A percentile compares a stretch with the other conserved stretches of the same genome.
These are phyloP conservation scores for Antheraea yamamai DNA, from an alignment of 2,888 invertebrate species.

Conservation along the genomic window DNA sequence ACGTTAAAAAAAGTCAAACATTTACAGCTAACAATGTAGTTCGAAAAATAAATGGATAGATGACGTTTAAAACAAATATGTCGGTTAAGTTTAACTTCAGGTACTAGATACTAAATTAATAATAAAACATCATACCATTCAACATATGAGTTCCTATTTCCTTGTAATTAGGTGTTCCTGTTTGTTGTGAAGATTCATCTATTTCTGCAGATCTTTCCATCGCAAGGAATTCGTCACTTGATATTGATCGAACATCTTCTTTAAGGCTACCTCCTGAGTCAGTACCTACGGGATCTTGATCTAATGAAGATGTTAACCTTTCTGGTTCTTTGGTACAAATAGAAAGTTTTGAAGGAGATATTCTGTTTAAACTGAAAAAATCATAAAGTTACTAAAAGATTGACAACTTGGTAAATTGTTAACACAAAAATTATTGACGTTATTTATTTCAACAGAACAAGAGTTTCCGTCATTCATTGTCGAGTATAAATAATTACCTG, in stretches of 20 bases:
- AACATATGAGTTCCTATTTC: constrained; percentile 48
- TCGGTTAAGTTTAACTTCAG: neutral
- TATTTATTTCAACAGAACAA: neutral
- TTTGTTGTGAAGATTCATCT: constrained; percentile 52
- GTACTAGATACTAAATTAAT: neutral
- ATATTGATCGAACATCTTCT: constrained; percentile 64
- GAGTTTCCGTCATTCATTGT: neutral
- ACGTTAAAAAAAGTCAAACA: too few relatives aligned
- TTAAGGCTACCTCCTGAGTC: constrained; percentile 67
- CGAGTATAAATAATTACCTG: constrained; percentile 58
- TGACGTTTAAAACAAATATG: neutral
- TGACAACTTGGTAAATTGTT: neutral
- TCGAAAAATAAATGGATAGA: too few relatives aligned
- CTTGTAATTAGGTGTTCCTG: constrained; percentile 49
- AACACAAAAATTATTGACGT: neutral
- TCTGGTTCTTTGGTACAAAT: constrained; percentile 68
- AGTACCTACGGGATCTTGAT: constrained; percentile 61
- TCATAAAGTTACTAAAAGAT: neutral
- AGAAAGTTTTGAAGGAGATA: constrained; percentile 76
- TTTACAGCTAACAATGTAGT: too few relatives aligned
- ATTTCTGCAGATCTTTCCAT: constrained; percentile 76
- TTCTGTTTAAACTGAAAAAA: constrained; percentile 66
- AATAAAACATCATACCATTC: constrained; percentile 43
- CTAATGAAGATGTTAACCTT: constrained; percentile 50
- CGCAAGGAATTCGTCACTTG: constrained; percentile 75